A percentile compares a stretch with the other conserved stretches of the same genome.
Evolutionary conservation across 2,797 vertebrate genomes (phyloP).

Genomic region (Orestias chungarensis): DNA sequence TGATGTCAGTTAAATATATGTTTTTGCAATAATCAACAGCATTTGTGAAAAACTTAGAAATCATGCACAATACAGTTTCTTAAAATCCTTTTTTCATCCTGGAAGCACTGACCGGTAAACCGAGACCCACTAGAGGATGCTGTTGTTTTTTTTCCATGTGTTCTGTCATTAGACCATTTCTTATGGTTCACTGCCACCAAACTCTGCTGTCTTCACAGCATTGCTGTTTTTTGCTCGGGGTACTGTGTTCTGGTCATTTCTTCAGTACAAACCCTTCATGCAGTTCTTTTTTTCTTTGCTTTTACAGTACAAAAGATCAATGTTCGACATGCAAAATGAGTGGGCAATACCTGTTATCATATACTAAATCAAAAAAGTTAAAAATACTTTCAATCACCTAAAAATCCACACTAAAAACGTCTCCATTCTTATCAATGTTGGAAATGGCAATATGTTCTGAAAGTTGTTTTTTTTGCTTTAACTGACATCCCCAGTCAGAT

Average conservation of each 20-base stretch:
- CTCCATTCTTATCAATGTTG: neutral
- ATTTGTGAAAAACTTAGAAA: slow-evolving; percentile 21
- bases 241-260: neutral
- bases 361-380: neutral
- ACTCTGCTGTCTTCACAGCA: slow-evolving; percentile 14
- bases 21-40: neutral
- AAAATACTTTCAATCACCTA: neutral
- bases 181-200: slow-evolving; percentile 24
- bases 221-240: slow-evolving; percentile 1
- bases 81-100: neutral
- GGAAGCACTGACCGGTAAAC: slow-evolving; percentile 3
- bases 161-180: slow-evolving; percentile 8
- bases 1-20: neutral
- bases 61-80: slow-evolving; percentile 16
- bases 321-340: neutral
- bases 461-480: neutral
- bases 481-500: neutral
- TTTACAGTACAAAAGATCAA: neutral
- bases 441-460: no score
- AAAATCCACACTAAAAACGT: neutral
- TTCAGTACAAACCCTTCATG: neutral
- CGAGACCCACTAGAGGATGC: slow-evolving; percentile 48
- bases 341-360: neutral
- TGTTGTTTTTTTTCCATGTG: slow-evolving; percentile 34
- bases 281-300: neutral